These are phyloP conservation scores for Actenoides hombroni DNA, from an alignment of 2,113 vertebrate species.

Conservation along the genomic window DNA sequence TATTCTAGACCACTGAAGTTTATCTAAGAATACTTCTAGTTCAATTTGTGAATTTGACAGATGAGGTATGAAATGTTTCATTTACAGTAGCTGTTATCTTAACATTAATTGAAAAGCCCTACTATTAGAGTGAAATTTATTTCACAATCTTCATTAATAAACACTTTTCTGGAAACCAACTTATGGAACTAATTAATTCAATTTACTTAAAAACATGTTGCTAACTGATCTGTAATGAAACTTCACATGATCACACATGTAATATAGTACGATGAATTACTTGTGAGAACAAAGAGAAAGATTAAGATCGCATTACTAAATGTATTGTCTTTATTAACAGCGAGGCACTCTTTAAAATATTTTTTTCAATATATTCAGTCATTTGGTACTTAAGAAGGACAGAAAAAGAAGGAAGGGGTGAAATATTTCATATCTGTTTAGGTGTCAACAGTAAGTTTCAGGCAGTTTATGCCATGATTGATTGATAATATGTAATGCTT, in stretches of 20 bases:
- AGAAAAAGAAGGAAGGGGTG: accelerated
- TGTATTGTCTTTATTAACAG: not conserved
- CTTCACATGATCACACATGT: not conserved
- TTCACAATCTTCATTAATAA: not conserved
- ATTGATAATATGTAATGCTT: not conserved
- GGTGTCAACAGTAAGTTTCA: not conserved
- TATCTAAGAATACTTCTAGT: not conserved
- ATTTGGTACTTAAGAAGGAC: not conserved
- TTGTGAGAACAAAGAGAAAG: not conserved
- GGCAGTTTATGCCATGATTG: not conserved
- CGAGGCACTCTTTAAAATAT: not conserved
- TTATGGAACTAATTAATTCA: not conserved
- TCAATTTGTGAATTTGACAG: not conserved
- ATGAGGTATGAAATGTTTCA: not conserved
- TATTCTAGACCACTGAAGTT: not conserved
- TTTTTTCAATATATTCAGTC: not conserved
- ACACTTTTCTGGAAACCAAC: not conserved
- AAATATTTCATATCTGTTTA: not conserved
- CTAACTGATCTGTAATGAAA: not conserved
- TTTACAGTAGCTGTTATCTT: not conserved
- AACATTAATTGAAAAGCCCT: not conserved
- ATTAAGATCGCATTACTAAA: not conserved
- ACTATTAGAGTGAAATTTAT: not conserved
- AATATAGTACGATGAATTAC: not conserved
- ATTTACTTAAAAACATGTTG: not conserved